A percentile compares a stretch with the other conserved stretches of the same genome.
Evolutionary conservation across 2,113 vertebrate species (phyloP).

Genomic region (Pedetes capensis): DNA sequence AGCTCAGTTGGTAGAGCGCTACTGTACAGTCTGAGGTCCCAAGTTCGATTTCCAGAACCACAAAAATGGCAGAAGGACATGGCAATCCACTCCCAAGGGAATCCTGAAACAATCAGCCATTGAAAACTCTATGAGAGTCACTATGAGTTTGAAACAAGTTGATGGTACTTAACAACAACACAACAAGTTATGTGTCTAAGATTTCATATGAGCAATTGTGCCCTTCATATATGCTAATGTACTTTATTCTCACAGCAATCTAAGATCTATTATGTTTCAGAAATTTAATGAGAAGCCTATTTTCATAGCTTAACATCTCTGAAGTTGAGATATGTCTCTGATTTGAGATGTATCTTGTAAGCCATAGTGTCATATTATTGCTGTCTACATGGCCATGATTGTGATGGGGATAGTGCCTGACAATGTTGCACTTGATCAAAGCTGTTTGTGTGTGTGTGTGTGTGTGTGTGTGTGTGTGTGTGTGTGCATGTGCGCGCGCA

Average conservation of each 20-base stretch:
- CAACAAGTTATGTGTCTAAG: not conserved
- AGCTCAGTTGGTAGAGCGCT: too few relatives aligned
- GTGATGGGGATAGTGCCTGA: not conserved
- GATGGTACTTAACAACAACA: too few relatives aligned
- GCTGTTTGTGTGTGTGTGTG: not conserved
- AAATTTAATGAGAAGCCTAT: not conserved
- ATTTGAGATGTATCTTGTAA: not conserved
- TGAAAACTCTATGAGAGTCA: too few relatives aligned
- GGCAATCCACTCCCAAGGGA: too few relatives aligned
- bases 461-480: not conserved
- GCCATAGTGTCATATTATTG: too few relatives aligned
- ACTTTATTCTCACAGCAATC: not conserved
- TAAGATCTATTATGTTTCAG: not conserved
- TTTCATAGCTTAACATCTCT: not conserved
- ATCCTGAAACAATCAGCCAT: too few relatives aligned
- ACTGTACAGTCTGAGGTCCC: too few relatives aligned
- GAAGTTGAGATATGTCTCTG: too few relatives aligned
- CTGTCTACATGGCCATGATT: not conserved
- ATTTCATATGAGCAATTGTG: not conserved
- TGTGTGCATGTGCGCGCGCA: too few relatives aligned
- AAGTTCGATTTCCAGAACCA: too few relatives aligned
- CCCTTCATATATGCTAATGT: not conserved
- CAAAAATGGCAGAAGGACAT: too few relatives aligned
- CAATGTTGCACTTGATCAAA: not conserved
- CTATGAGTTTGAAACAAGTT: too few relatives aligned